Base-by-base conservation (phyloP, 2,797 vertebrate genomes). In the Nyctibius grandis region DNA sequence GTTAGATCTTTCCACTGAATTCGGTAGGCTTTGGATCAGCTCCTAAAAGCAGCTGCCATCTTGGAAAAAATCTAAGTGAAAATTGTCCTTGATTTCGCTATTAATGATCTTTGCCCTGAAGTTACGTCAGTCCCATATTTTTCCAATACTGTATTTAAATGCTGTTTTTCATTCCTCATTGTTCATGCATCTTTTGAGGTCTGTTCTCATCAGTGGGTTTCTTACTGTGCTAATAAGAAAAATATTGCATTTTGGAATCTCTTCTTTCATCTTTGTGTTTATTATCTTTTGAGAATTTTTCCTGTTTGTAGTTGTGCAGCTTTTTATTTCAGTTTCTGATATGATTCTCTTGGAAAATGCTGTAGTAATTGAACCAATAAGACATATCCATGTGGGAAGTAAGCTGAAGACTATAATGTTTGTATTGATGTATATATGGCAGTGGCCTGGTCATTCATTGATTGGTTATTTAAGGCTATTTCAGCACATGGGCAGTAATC, bases 241-340 rank as follows among this genome's bases (percentile, higher is more conserved):
- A 95, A 93, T 75, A 95, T 33, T 93, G 83, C 80, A 26, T 33
- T 44, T 89, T 76, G 33, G 77, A 91, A 91, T 81, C 53, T 86
- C 38, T 81, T 82, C 92, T 96, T 96, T 94, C 80, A 90, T 91
- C 88, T 93, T 95, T 48, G 9, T 85, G 59, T 89, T 96, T 92
- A 85, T 95, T 91, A 60, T 79, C 77, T 65, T 92, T 87, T 77
- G 68, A 70, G 70, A 90, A 77, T 44, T 22, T 70, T 82, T 88
- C 67, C 60, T 89, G 54, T 57, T 76, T 48, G 15, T 34, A 76
- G 48, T 59, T 44, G 86, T 18, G 13, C 70, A 80, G 48, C 3
- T 9, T 68, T 64, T 68, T 74, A n/a, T 70, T 91, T 67, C 34
- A 51, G n/a, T 67, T 90, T 69, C 70, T 44, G 19, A 61, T n/a